A percentile compares a stretch with the other conserved stretches of the same genome.
Conservation (phyloP, 2,888 invertebrate genomes). For the Metallyticus violacea region DNA sequence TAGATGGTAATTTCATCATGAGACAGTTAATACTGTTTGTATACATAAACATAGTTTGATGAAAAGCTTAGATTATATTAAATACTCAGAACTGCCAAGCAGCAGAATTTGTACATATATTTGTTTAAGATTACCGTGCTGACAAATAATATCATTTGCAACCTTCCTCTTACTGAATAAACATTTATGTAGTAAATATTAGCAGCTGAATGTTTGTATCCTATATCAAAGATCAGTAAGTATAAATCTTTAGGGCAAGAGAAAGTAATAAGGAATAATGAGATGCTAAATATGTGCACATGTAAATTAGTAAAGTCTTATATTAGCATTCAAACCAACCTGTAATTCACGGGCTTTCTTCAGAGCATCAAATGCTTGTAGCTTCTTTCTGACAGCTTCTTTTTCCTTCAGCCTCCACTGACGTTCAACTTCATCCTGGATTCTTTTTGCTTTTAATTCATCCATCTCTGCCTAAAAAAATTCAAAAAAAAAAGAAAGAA, state of each 20-base stretch:
- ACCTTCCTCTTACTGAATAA: no score
- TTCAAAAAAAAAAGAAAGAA: not conserved
- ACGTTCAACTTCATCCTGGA: slow-evolving; percentile 60
- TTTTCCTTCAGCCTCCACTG: slow-evolving; percentile 66
- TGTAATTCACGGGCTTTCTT: slow-evolving; percentile 51
- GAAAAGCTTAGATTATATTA: no score
- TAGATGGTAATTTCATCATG: no score
- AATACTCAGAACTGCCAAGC: no score
- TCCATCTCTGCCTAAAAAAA: slow-evolving; percentile 45
- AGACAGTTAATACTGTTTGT: no score
- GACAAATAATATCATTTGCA: no score
- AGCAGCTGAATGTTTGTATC: no score
- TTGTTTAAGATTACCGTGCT: no score
- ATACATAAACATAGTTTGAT: no score
- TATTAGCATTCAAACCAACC: slow-evolving; percentile 17
- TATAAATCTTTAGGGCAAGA: not conserved
- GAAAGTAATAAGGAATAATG: not conserved
- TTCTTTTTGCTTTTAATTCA: slow-evolving; percentile 52
- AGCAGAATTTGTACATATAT: no score
- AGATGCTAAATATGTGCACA: not conserved
- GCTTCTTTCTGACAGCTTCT: slow-evolving; percentile 57
- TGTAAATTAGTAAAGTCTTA: not conserved
- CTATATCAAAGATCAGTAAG: not conserved
- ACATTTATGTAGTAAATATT: no score
- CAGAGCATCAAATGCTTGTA: slow-evolving; percentile 52